Percentiles rank a stretch among this genome's conserved stretches.
Conservation (phyloP, 2,113 vertebrate genomes). For the Zosterops pallidus region DNA sequence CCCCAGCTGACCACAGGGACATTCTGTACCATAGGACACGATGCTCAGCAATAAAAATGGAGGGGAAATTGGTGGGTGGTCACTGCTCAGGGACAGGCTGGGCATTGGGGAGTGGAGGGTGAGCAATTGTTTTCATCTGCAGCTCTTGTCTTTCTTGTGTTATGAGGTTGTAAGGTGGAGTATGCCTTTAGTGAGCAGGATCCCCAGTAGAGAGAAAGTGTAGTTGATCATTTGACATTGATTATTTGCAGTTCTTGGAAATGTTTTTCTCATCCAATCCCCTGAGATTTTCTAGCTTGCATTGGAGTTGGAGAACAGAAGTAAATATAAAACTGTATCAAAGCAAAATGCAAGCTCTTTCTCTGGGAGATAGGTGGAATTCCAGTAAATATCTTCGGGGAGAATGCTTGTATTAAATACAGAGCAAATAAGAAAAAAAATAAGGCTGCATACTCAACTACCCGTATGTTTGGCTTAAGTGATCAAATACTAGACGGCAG, state of each 20-base stretch:
- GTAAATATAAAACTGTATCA: neutral
- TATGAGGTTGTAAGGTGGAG: accelerated
- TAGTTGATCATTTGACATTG: neutral
- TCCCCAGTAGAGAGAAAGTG: neutral
- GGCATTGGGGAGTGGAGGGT: accelerated
- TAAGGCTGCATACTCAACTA: neutral
- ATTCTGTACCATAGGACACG: neutral
- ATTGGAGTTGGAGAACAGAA: neutral
- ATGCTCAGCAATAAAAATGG: neutral
- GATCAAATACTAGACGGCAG: neutral
- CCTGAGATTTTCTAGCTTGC: neutral
- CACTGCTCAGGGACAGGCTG: neutral
- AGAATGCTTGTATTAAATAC: neutral
- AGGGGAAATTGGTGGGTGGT: accelerated
- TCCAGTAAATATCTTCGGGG: neutral
- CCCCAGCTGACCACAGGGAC: neutral
- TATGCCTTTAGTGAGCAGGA: neutral
- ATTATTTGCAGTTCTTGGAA: neutral
- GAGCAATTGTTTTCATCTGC: neutral
- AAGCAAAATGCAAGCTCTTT: neutral
- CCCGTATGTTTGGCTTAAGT: neutral
- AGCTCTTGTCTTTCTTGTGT: neutral
- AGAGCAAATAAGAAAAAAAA: neutral
- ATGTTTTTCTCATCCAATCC: neutral
- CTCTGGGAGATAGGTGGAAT: neutral